phyloP scores from a whole-genome alignment of 2,888 invertebrate genomes.

The Brassicogethes aeneus region DNA sequence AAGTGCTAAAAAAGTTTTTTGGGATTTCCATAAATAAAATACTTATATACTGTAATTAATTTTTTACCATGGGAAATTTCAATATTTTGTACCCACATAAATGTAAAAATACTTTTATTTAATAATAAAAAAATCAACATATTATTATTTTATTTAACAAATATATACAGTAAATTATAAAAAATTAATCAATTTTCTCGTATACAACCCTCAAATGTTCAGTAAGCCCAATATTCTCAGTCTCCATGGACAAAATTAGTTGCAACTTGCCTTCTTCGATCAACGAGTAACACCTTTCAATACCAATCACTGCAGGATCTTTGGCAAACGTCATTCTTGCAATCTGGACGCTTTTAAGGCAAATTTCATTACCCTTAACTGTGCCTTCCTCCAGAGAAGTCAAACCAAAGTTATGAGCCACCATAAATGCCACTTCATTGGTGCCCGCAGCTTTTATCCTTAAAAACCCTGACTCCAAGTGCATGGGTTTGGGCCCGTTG shows the following conservation, averaged over 20 bases:
- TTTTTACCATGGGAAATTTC: too few relatives aligned
- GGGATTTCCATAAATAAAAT: too few relatives aligned
- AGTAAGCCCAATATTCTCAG: slow-evolving; percentile 44
- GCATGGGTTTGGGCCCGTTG: slow-evolving; percentile 48
- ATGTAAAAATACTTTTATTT: too few relatives aligned
- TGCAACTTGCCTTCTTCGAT: slow-evolving; percentile 36
- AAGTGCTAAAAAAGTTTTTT: too few relatives aligned
- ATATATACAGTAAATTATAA: too few relatives aligned
- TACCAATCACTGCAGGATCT: slow-evolving; percentile 44
- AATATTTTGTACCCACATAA: too few relatives aligned
- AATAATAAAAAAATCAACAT: too few relatives aligned
- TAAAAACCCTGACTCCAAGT: slow-evolving; percentile 54
- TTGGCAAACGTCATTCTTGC: slow-evolving; percentile 46
- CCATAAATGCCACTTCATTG: slow-evolving; percentile 45
- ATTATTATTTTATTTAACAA: too few relatives aligned
- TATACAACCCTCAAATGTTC: slow-evolving; percentile 49
- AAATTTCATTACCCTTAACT: slow-evolving; percentile 31
- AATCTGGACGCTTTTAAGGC: slow-evolving; percentile 42
- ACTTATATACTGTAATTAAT: too few relatives aligned
- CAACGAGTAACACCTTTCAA: slow-evolving; percentile 40
- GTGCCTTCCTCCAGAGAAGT: slow-evolving; percentile 51
- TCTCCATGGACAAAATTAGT: slow-evolving; percentile 47
- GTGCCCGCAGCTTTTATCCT: slow-evolving; percentile 46
- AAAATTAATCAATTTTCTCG: slow-evolving; percentile 27
- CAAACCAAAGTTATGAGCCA: slow-evolving; percentile 55